phyloP scores from a whole-genome alignment of 2,113 vertebrate genomes.

The Ptilonorhynchus violaceus region DNA sequence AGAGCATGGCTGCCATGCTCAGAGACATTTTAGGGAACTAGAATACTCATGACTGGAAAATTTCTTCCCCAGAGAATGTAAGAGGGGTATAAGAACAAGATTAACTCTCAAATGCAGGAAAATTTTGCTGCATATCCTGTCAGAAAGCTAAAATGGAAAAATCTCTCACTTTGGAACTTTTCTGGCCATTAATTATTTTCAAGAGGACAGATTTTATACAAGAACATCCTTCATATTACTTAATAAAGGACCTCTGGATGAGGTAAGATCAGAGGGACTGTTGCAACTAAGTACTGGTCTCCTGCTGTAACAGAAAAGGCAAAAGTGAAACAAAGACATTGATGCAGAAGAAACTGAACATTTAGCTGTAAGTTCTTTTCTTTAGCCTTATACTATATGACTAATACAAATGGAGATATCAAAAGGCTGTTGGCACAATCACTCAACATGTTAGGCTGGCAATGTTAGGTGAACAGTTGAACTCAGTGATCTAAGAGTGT shows the following conservation, averaged over 20 bases:
- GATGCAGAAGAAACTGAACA: background rate
- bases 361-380: background rate
- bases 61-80: background rate
- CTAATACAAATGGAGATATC: background rate
- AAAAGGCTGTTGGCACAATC: background rate
- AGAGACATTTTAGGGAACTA: background rate
- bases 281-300: background rate
- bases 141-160: background rate
- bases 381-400: background rate
- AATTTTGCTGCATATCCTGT: background rate
- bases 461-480: background rate
- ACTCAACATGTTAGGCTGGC: background rate
- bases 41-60: background rate
- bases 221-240: background rate
- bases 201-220: background rate
- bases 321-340: background rate
- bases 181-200: background rate
- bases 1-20: fast-evolving
- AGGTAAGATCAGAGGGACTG: background rate
- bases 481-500: background rate
- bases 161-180: background rate
- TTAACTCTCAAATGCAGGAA: background rate
- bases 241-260: background rate
- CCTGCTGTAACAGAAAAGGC: background rate
- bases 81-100: background rate